A percentile compares a stretch with the other conserved stretches of the same genome.
Conservation (phyloP, 2,888 invertebrate species). For the Drosophila limbata region DNA sequence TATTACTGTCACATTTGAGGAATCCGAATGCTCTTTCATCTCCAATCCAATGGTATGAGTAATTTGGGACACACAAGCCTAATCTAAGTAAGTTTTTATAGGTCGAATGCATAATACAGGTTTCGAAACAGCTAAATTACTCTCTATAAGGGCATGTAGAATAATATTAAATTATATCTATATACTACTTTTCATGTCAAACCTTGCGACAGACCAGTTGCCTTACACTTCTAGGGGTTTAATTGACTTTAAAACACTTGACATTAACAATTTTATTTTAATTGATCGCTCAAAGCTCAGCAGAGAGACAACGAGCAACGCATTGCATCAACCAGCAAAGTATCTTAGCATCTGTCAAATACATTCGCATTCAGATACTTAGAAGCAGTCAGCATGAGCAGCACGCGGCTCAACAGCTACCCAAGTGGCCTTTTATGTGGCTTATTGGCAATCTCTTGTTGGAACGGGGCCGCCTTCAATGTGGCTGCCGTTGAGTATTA, state of each 20-base stretch:
- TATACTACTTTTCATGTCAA: background rate
- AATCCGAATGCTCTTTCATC: too few species aligned
- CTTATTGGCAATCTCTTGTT: constrained; percentile 43
- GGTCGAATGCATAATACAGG: too few species aligned
- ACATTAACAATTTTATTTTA: background rate
- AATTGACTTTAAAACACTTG: constrained; percentile 13
- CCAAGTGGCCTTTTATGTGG: constrained; percentile 28
- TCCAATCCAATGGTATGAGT: too few species aligned
- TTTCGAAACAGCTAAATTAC: too few species aligned
- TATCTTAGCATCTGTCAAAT: constrained; percentile 3
- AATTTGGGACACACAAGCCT: too few species aligned
- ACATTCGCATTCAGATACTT: constrained; percentile 29
- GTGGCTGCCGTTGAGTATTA: constrained; percentile 64
- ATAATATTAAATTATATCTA: constrained; percentile 2
- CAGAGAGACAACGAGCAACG: background rate
- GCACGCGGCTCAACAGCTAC: constrained; percentile 12
- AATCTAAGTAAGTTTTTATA: too few species aligned
- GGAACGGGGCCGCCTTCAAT: constrained; percentile 26
- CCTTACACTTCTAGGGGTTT: background rate
- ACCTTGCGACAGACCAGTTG: constrained; percentile 23
- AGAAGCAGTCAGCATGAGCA: constrained; percentile 38
- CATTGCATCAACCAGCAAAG: background rate
- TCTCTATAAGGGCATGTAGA: background rate
- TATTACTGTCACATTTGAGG: too few species aligned
- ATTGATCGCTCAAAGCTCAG: background rate